phyloP scores from a whole-genome alignment of 2,113 vertebrate genomes.

The Pterocles orientalis region DNA sequence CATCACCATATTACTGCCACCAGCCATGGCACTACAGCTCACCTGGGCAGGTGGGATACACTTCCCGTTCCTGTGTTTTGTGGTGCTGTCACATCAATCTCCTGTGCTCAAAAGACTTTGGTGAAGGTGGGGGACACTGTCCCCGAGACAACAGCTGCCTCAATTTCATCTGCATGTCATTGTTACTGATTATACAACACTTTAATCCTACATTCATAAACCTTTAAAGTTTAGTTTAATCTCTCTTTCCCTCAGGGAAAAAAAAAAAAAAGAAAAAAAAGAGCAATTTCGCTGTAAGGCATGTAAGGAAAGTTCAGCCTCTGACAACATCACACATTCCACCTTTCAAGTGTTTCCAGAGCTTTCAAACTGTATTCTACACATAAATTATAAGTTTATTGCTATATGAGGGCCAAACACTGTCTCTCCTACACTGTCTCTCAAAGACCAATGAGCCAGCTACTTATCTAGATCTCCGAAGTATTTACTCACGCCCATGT shows the following conservation, averaged over 20 bases:
- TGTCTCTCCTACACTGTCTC: background rate
- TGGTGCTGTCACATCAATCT: background rate
- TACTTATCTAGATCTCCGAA: background rate
- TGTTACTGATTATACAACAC: background rate
- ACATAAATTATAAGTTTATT: background rate
- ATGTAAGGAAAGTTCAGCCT: background rate
- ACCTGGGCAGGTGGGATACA: background rate
- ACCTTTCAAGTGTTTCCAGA: background rate
- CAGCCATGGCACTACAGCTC: background rate
- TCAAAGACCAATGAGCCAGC: background rate
- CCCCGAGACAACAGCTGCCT: background rate
- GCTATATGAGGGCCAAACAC: accelerated
- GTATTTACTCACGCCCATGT: background rate
- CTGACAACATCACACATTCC: background rate
- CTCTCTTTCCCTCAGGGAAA: background rate
- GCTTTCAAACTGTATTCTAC: background rate
- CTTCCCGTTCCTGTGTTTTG: background rate
- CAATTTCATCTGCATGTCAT: background rate
- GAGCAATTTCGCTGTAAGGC: background rate
- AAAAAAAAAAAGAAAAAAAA: background rate
- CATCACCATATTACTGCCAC: background rate
- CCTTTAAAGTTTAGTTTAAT: background rate
- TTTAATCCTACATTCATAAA: background rate
- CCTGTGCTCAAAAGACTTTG: background rate
- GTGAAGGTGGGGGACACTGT: background rate